Evolutionary conservation across 2,113 vertebrate species (phyloP), one percentile per base, ranked within the genome.

Genomic region (Chaetorhynchus papuensis): DNA sequence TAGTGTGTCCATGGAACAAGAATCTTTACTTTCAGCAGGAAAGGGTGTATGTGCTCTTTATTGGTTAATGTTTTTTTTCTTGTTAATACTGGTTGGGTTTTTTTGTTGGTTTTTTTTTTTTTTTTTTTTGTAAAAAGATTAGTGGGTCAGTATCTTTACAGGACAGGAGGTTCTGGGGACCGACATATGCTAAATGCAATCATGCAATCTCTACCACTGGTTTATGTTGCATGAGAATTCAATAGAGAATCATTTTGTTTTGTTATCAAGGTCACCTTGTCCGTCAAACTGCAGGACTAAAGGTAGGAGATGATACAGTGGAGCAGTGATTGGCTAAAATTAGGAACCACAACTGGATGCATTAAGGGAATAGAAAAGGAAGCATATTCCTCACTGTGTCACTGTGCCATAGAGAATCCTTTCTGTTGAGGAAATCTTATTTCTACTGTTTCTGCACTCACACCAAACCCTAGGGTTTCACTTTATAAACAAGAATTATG

Each of bases 191-290:
- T 71, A 63, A 87, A 85, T 66, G 39, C 39, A 77, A 57, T 71
- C 41, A 42, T 54, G 4, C 13, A 78, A 17, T 44, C 18, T 71
- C 35, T 49, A 21, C 71, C 26, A 53, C n/a, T 83, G 60, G 13
- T 85, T 85, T 85, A 66, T 56, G 23, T 23, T 44, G 11, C 18
- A 39, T 30, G 9, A 1, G 1, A 64, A 91, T 83, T 86, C 87
- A 83, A 54, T 12, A 65, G 12, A 69, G 11, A 90, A 86, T 52
- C 1, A 37, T 65, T 93, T 87, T 53, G 9, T 7, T 92, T 94
- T 90, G 21, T 7, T 64, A 60, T 79, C 61, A 69, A 83, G 69
- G 69, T 94, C 56, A 88, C 68, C 39, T 86, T 86, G 6, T 49
- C n/a, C 78, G 49, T 69, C n/a, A 90, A 83, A 57, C 56, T 60